A percentile compares a stretch with the other conserved stretches of the same genome.
Conservation (phyloP, 2,797 vertebrate genomes). For the Florisuga fusca region DNA sequence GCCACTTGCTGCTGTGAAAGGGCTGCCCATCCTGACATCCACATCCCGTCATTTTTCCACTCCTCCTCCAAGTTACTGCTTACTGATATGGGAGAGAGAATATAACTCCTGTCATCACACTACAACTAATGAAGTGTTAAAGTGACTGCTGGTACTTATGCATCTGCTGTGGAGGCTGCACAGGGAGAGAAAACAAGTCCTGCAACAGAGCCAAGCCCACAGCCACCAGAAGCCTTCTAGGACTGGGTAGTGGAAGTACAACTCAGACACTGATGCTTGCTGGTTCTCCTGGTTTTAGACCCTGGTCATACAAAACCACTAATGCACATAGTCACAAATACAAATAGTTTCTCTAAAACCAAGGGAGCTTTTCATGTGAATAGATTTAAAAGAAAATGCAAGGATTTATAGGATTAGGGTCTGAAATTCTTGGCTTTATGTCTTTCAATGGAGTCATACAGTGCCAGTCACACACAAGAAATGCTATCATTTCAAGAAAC, state of each 20-base stretch:
- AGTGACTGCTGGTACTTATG: not conserved
- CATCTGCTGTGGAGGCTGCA: constrained; percentile 31
- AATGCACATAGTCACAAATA: fast-evolving
- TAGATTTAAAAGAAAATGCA: constrained; percentile 6
- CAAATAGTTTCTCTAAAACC: not conserved
- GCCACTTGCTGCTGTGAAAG: constrained; percentile 19
- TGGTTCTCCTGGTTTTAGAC: not conserved
- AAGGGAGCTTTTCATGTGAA: not conserved
- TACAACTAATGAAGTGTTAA: constrained; percentile 67
- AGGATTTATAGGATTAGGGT: constrained; percentile 15
- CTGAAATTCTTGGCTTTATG: constrained; percentile 32
- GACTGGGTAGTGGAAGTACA: not conserved
- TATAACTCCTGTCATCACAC: constrained; percentile 38
- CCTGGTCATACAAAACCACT: not conserved
- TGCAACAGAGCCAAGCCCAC: constrained; percentile 26
- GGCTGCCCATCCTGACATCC: not conserved
- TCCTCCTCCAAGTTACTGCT: constrained; percentile 25
- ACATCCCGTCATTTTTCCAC: constrained; percentile 10
- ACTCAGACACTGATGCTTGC: not conserved
- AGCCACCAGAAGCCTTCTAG: not conserved
- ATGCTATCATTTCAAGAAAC: not conserved
- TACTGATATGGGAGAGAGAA: constrained; percentile 48
- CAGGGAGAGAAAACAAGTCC: not conserved
- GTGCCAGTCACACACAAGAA: not conserved
- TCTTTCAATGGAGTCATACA: not conserved